Evolutionary conservation across 2,113 vertebrate species (phyloP).

Genomic region (Lagopus muta): DNA sequence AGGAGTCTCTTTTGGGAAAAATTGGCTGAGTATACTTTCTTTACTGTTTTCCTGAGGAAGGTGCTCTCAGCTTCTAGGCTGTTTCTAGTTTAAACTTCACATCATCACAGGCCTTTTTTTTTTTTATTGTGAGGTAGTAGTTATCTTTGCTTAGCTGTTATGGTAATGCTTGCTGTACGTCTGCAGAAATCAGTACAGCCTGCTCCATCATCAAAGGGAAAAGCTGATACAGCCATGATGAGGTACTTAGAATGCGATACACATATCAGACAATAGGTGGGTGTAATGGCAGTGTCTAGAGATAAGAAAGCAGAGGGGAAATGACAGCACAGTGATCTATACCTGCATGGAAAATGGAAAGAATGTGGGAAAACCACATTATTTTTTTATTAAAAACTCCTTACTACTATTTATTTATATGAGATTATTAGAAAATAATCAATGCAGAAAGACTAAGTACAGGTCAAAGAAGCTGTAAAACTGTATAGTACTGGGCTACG

Average conservation of each 20-base stretch:
- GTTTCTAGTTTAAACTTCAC: neutral
- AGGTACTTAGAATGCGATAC: neutral
- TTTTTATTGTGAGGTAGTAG: neutral
- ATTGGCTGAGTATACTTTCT: neutral
- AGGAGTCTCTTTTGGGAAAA: neutral
- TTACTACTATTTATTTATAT: neutral
- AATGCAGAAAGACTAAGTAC: neutral
- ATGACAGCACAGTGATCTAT: neutral
- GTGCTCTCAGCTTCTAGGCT: neutral
- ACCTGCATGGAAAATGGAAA: neutral
- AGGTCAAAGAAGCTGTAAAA: neutral
- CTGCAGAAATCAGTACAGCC: neutral
- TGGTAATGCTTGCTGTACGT: neutral
- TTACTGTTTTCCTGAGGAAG: constrained; percentile 8
- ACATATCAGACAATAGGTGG: constrained; percentile 10
- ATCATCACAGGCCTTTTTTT: neutral
- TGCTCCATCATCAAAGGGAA: neutral
- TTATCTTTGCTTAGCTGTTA: neutral
- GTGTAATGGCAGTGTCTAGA: neutral
- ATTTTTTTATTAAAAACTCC: neutral
- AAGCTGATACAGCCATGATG: neutral
- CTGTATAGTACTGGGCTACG: rapidly evolving
- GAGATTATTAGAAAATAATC: neutral
- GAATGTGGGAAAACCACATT: neutral
- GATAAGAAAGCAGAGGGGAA: constrained; percentile 17